Evolutionary conservation across 2,113 vertebrate species (phyloP).

Genomic region (Ceyx margarethae): DNA sequence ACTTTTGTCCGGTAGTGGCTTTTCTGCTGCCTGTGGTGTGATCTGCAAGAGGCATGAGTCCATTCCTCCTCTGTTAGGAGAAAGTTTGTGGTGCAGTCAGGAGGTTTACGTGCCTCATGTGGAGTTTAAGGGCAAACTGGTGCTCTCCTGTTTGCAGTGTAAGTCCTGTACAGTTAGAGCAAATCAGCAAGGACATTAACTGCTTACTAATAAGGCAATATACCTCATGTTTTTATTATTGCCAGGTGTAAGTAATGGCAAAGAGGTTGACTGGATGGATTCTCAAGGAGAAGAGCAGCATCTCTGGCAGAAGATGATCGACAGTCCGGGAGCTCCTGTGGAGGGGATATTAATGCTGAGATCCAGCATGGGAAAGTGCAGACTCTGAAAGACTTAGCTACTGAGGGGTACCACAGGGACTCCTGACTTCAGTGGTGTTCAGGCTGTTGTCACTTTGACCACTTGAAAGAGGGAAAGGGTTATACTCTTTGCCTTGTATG

Average conservation of each 20-base stretch:
- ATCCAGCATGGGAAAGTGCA: conserved; percentile 88
- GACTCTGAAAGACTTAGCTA: conserved; percentile 59
- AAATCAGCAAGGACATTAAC: not conserved
- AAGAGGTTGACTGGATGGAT: conserved; percentile 95
- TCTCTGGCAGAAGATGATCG: conserved; percentile 93
- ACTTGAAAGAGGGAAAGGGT: not conserved
- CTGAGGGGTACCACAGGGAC: not conserved
- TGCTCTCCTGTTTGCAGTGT: not conserved
- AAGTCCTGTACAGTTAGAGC: not conserved
- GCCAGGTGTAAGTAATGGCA: conserved; percentile 88
- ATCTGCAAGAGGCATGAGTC: not conserved
- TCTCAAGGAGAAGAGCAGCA: conserved; percentile 89
- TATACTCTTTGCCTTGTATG: not conserved
- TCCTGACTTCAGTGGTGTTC: not conserved
- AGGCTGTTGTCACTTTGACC: not conserved
- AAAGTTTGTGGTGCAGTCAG: not conserved
- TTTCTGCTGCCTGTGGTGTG: not conserved
- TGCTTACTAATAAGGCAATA: not conserved
- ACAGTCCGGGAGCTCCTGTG: conserved; percentile 85
- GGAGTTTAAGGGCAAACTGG: not conserved
- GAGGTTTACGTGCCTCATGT: not conserved
- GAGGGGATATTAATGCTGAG: conserved; percentile 93
- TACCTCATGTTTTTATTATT: not conserved
- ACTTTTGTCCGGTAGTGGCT: not conserved
- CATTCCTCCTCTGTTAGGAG: not conserved